Evolutionary conservation across 1,140 invertebrate genomes (phyloP), one percentile per base, ranked within the genome.

Genomic region (Charaxes varanes): DNA sequence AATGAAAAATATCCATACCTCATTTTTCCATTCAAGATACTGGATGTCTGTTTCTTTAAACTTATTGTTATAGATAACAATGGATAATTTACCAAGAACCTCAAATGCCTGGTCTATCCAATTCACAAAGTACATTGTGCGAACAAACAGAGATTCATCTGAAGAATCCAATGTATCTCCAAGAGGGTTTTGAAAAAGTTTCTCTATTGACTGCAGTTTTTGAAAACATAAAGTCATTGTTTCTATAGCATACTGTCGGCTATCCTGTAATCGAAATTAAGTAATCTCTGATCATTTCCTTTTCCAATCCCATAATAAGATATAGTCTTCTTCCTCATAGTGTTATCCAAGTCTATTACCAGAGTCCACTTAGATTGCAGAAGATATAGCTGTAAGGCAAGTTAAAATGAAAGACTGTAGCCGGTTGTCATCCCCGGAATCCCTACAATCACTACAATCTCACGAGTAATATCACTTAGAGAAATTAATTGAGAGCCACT

Each of bases 81-180:
- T 40, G 5, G 72, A 53, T 3, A 83, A 37, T 56, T 71, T 72
- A 13, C 51, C 48, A 2, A 83, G 58, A 23, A 71, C 36, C 16
- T 83, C 68, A 64, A 80, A 83, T 43, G 79, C 72, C 43, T 83
- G 66, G 36, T 83, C 79, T 45, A 83, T 78, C 79, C 79, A 83
- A 40, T 80, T 80, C 2, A 83, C 73, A 73, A 83, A 83, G 40
- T 79, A 76, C 72, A 83, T 77, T 4, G 58, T 60, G 8, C 62
- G 55, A 1, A 49, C 34, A 26, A 69, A 40, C 4, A 68, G 42
- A 12, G 65, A 62, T 18, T 71, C 58, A 40, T 72, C 38, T 17
- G 26, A 27, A 18, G 32, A 28, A 28, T 41, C 49, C 5, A n/a
- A 23, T 6, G 22, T 11, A 16, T 28, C 15, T 5, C 4, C 13